Base-by-base conservation (phyloP, 2,797 vertebrate species). In the Heteromormyrus szaboi region DNA sequence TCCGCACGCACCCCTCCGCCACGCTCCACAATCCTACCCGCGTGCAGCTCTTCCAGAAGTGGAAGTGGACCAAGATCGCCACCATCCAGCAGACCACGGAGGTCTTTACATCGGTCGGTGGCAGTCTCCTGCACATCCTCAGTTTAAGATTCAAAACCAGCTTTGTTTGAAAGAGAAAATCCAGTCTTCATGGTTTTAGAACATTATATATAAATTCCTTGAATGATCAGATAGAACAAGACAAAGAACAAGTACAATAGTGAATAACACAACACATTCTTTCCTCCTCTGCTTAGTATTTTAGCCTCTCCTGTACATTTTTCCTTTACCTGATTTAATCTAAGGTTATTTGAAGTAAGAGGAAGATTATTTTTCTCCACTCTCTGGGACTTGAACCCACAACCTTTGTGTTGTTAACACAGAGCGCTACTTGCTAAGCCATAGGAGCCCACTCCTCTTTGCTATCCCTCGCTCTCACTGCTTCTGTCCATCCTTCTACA, bases 51-150 rank as follows among this genome's bases (percentile, higher is more conserved):
- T 97, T 97, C 92, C 95, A 96, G 90, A 97, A 97, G 91, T 97
- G 97, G 97, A 96, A 96, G 62, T 97, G 97, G 97, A 97, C 96
- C 92, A 97, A 97, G 94, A 97, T 97, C 0, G 97, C 97, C 89
- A 97, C 97, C 92, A 97, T 97, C 93, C 97, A 97, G 93, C 97
- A 97, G 94, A 97, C 97, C 90, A 97, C 97, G 0, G 97, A 97
- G 91, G 97, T 97, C 92, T 97, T 97, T 93, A 97, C 97, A 0
- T 97, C 97, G 91, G 97, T 97, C 90, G 92, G 96, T 92, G 54
- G 48, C 7, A 11, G 14, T 56, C 84, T 54, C 79, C 41, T n/a
- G 44, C 1, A 17, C 41, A 0, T 88, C 79, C 22, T 41, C 41
- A 46, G 7, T 59, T 89, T 53, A 62, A 54, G 37, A 90, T 89